Evolutionary conservation across 2,113 vertebrate genomes (phyloP).

Genomic region (Halcyon senegalensis): DNA sequence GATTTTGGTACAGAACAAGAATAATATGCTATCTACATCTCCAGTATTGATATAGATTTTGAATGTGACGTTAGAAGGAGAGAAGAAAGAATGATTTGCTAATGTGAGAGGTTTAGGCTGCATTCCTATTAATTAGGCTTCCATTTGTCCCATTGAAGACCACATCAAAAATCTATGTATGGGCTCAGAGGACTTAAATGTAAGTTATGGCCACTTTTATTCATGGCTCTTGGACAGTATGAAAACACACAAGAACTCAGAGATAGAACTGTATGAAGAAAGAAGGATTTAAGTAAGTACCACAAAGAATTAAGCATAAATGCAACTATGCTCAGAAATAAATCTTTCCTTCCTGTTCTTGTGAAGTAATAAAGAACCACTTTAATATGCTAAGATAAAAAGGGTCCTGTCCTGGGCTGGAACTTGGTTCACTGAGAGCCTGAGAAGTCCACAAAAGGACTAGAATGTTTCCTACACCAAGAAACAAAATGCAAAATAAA

Average conservation of each 20-base stretch:
- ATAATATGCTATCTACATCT: neutral
- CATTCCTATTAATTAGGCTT: neutral
- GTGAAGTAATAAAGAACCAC: neutral
- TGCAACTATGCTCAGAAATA: neutral
- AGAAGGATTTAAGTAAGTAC: neutral
- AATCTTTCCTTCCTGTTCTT: fast-evolving
- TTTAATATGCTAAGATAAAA: neutral
- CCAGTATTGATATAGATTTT: neutral
- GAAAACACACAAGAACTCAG: neutral
- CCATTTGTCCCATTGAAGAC: neutral
- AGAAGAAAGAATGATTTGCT: neutral
- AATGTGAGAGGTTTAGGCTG: neutral
- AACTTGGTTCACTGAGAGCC: neutral
- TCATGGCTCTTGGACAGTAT: neutral
- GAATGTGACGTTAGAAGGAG: neutral
- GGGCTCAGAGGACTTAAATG: neutral
- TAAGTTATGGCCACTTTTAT: neutral
- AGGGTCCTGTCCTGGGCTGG: neutral
- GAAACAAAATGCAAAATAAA: neutral
- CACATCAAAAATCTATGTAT: neutral
- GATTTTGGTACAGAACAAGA: neutral
- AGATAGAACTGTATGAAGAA: neutral
- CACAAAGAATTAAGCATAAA: neutral
- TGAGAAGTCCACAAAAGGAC: neutral
- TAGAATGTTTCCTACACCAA: neutral